A percentile compares a stretch with the other conserved stretches of the same genome.
phyloP scores from a whole-genome alignment of 2,888 invertebrate genomes.

The Pasiphila rectangulata region DNA sequence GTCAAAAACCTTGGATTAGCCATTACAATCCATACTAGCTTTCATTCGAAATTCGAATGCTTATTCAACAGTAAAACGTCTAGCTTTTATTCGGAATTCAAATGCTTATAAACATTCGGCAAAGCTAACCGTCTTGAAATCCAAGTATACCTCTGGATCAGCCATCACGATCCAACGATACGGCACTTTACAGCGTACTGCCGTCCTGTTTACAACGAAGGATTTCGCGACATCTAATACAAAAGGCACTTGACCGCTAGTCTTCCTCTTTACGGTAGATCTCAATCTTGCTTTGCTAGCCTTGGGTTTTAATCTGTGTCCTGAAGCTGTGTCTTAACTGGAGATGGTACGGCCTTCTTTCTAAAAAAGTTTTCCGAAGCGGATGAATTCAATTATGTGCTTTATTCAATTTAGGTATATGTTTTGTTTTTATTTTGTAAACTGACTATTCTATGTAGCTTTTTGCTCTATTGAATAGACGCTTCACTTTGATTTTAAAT shows the following conservation, averaged over 20 bases:
- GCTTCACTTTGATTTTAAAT: too few species aligned
- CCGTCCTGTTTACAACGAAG: constrained; percentile 1
- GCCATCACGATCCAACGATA: constrained; percentile 2
- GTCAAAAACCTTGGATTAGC: too few species aligned
- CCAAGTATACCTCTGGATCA: constrained; percentile 1
- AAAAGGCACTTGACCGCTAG: constrained; percentile 13
- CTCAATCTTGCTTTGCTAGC: constrained; percentile 2
- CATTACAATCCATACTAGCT: too few species aligned
- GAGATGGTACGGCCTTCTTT: too few species aligned
- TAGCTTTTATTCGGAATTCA: background rate
- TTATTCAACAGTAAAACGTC: too few species aligned
- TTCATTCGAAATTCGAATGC: too few species aligned
- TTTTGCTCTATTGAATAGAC: too few species aligned
- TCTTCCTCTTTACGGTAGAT: constrained; percentile 11
- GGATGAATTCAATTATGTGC: too few species aligned
- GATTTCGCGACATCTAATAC: constrained; percentile 8
- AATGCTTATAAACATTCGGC: background rate
- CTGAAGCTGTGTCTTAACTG: background rate
- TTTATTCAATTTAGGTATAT: too few species aligned
- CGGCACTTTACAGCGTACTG: constrained; percentile 2
- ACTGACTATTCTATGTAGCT: too few species aligned
- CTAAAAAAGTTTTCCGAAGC: too few species aligned
- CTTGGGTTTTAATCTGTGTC: constrained; percentile 1
- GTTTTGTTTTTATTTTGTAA: too few species aligned
- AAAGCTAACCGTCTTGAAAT: constrained; percentile 1